phyloP scores from a whole-genome alignment of 2,113 vertebrate species.

The Menidia beryllina region DNA sequence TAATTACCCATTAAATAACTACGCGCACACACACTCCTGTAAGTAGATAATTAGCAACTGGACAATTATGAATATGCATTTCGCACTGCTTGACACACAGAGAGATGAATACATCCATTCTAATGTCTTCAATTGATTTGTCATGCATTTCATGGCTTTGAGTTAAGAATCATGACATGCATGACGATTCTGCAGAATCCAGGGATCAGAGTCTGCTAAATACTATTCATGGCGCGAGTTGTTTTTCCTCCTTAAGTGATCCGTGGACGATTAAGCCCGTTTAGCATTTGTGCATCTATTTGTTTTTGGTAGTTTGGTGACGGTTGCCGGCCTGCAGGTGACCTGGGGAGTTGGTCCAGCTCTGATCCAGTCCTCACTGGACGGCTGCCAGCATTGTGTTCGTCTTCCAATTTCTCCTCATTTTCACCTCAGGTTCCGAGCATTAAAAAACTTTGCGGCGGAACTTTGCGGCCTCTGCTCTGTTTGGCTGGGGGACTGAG shows the following conservation, averaged over 20 bases:
- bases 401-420: conserved; percentile 10
- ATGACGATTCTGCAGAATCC: conserved; percentile 35
- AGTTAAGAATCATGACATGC: conserved; percentile 30
- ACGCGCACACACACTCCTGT: conserved; percentile 54
- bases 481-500: conserved; percentile 41
- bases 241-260: conserved; percentile 13
- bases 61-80: conserved; percentile 76
- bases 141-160: conserved; percentile 45
- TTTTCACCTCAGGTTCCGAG: conserved; percentile 27
- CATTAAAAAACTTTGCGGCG: conserved; percentile 36
- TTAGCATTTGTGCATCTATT: conserved; percentile 20
- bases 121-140: conserved; percentile 66
- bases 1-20: conserved; percentile 81
- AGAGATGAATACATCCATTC: conserved; percentile 70
- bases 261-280: conserved; percentile 8
- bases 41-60: conserved; percentile 73
- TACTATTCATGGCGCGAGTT: conserved; percentile 10
- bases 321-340: conserved; percentile 46
- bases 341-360: conserved; percentile 54
- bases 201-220: conserved; percentile 13
- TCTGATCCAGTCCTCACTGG: conserved; percentile 30
- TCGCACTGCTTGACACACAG: conserved; percentile 60
- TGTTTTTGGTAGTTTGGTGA: conserved; percentile 46
- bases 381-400: conserved; percentile 5
- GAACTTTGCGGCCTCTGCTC: conserved; percentile 38